A percentile compares a stretch with the other conserved stretches of the same genome.
phyloP scores from a whole-genome alignment of 2,113 vertebrate species.

The Procavia capensis region DNA sequence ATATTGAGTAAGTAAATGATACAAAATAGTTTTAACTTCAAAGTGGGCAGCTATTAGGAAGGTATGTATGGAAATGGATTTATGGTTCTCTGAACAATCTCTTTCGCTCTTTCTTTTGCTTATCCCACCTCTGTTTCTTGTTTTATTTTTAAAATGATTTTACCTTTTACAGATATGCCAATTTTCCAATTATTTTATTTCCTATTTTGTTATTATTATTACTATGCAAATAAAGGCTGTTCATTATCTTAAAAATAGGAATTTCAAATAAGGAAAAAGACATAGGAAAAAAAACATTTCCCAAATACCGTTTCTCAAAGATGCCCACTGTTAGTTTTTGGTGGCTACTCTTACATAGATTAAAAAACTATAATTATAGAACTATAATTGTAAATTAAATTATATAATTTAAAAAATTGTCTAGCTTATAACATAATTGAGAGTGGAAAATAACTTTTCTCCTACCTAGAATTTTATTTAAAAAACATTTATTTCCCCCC shows the following conservation, averaged over 20 bases:
- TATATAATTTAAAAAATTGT: background rate
- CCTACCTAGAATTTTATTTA: background rate
- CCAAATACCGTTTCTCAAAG: background rate
- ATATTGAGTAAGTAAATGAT: slow-evolving; percentile 18
- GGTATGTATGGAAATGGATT: background rate
- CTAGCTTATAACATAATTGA: background rate
- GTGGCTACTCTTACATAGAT: background rate
- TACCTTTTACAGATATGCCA: background rate
- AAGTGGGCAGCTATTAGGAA: slow-evolving; percentile 23
- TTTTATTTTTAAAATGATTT: background rate
- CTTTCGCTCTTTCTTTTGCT: background rate
- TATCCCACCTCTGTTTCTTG: background rate
- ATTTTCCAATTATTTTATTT: slow-evolving; percentile 42
- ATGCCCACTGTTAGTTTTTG: background rate
- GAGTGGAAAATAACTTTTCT: slow-evolving; percentile 24
- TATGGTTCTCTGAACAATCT: background rate
- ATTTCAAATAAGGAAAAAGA: background rate
- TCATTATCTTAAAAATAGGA: background rate
- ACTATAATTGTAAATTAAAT: background rate
- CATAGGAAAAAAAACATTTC: background rate
- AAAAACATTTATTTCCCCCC: background rate
- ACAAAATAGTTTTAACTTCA: slow-evolving; percentile 27
- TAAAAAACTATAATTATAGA: background rate
- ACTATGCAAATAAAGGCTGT: background rate
- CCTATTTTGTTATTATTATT: slow-evolving; percentile 16